Evolutionary conservation across 2,888 invertebrate genomes (phyloP).

Genomic region (Idaea aversata): DNA sequence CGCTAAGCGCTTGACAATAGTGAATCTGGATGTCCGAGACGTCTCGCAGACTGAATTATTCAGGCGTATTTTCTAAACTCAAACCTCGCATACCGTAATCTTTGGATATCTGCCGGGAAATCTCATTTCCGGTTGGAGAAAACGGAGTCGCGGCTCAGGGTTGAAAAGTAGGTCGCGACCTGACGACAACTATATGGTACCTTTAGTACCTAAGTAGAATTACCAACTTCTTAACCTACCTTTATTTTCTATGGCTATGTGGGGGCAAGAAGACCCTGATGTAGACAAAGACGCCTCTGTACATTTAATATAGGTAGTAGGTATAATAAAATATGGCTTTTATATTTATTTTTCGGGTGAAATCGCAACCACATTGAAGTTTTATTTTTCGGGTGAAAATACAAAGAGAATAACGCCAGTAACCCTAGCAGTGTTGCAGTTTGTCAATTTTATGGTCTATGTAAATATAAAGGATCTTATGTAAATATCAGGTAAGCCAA

Average conservation of each 20-base stretch:
- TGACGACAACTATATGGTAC: conserved; percentile 31
- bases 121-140: conserved; percentile 74
- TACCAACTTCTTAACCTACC: conserved; percentile 3
- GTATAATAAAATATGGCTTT: no score
- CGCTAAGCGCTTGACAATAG: conserved; percentile 3
- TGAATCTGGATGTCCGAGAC: conserved; percentile 14
- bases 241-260: background rate
- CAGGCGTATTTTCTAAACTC: conserved; percentile 53
- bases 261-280: no score
- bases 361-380: no score
- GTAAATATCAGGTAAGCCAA: no score
- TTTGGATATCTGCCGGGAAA: conserved; percentile 69
- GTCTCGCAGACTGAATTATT: conserved; percentile 42
- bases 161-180: conserved; percentile 57
- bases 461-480: no score
- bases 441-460: no score
- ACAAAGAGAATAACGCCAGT: no score
- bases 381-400: no score
- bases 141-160: conserved; percentile 56
- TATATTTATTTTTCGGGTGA: no score
- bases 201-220: conserved; percentile 14
- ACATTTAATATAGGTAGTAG: no score
- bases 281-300: no score
- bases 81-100: conserved; percentile 65
- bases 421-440: no score